Evolutionary conservation across 2,113 vertebrate species (phyloP).

Genomic region (Seriola quinqueradiata): DNA sequence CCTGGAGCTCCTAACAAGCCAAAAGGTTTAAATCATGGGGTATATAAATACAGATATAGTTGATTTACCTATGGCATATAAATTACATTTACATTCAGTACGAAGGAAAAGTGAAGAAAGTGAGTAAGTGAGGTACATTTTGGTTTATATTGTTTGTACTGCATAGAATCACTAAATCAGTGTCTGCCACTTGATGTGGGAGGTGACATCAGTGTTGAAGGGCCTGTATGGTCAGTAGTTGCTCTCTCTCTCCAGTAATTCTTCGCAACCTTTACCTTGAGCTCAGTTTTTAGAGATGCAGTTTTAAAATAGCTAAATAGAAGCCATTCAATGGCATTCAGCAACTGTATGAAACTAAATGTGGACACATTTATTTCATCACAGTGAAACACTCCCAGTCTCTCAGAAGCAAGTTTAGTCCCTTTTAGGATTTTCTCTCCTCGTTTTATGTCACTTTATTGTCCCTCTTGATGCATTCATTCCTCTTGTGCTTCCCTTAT

Average conservation of each 20-base stretch:
- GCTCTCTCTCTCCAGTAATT: background rate
- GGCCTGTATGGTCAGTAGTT: background rate
- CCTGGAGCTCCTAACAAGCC: too few relatives aligned
- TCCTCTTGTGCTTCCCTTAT: slow-evolving; percentile 4
- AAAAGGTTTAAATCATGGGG: too few relatives aligned
- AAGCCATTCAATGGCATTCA: background rate
- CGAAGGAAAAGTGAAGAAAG: too few relatives aligned
- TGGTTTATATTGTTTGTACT: too few relatives aligned
- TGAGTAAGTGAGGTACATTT: too few relatives aligned
- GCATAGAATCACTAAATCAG: background rate
- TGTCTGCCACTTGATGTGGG: background rate
- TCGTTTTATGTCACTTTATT: background rate
- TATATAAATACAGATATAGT: too few relatives aligned
- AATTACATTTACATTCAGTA: too few relatives aligned
- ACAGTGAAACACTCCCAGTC: slow-evolving; percentile 3
- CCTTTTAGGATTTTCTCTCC: slow-evolving; percentile 6
- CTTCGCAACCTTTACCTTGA: too few relatives aligned
- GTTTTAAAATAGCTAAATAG: background rate
- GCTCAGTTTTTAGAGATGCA: background rate
- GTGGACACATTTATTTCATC: background rate
- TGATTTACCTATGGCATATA: too few relatives aligned
- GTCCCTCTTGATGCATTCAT: background rate
- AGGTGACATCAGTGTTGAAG: too few relatives aligned
- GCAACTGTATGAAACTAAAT: background rate
- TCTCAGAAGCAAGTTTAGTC: background rate